Evolutionary conservation across 2,888 invertebrate genomes (phyloP).

Genomic region (Parascotia fuliginaria): DNA sequence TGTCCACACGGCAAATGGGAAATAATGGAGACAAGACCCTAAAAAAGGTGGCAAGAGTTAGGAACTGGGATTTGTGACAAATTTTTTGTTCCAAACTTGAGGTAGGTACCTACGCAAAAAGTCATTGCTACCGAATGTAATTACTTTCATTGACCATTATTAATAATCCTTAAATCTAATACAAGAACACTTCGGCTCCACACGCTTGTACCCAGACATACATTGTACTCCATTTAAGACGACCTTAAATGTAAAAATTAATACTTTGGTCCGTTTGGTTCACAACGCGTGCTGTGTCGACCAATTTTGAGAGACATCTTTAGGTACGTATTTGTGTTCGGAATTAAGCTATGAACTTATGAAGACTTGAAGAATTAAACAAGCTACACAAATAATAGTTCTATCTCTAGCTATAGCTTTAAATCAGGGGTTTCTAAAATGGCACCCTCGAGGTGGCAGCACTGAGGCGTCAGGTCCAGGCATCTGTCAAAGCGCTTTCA

Average conservation of each 20-base stretch:
- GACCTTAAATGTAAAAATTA: conserved; percentile 47
- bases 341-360: conserved; percentile 24
- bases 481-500: no score
- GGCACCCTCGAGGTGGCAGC: no score
- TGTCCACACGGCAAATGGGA: no score
- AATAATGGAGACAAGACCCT: no score
- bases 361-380: not conserved
- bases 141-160: conserved; percentile 28
- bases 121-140: conserved; percentile 36
- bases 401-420: no score
- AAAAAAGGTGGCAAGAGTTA: no score
- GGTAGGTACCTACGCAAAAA: no score
- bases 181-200: conserved; percentile 53
- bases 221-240: conserved; percentile 46
- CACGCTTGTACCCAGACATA: conserved; percentile 41
- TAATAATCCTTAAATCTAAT: conserved; percentile 44
- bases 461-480: no score
- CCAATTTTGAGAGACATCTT: conserved; percentile 43
- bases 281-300: conserved; percentile 50
- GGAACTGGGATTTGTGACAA: not conserved
- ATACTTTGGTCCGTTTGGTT: conserved; percentile 67
- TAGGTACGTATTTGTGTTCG: conserved; percentile 18
- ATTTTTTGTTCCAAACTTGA: not conserved
- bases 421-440: no score
- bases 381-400: no score